Percentiles rank a stretch among this genome's conserved stretches.
These are phyloP conservation scores for Sebastes vulpes DNA, from an alignment of 2,797 vertebrate species.

Conservation along the genomic window DNA sequence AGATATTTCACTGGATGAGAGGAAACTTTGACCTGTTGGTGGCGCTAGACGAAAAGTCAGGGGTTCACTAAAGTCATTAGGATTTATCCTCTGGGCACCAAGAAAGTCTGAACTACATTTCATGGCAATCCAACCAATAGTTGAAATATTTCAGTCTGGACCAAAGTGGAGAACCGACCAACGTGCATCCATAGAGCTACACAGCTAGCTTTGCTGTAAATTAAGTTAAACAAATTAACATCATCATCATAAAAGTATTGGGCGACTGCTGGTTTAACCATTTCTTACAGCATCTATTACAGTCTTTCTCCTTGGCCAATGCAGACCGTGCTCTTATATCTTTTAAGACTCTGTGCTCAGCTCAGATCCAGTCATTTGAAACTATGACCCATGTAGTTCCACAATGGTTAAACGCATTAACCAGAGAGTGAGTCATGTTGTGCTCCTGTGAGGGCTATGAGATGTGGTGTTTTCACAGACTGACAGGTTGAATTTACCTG, in stretches of 20 bases:
- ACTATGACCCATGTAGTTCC: neutral
- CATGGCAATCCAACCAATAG: neutral
- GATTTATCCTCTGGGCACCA: neutral
- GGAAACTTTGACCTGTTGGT: neutral
- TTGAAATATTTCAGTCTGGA: neutral
- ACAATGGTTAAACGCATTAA: neutral
- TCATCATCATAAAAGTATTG: too few relatives aligned
- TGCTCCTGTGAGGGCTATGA: neutral
- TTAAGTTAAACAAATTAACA: too few relatives aligned
- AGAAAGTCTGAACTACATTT: neutral
- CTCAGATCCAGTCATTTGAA: neutral
- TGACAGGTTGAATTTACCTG: neutral
- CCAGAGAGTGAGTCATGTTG: neutral
- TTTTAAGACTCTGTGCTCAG: neutral
- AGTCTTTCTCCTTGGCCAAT: neutral
- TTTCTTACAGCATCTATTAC: neutral
- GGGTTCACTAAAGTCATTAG: neutral
- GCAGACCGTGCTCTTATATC: neutral
- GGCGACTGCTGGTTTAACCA: too few relatives aligned
- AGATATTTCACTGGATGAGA: neutral
- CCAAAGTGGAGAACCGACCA: neutral
- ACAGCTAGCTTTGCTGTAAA: neutral
- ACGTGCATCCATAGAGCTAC: neutral
- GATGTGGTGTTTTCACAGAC: slow-evolving; percentile 7
- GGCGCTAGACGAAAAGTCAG: neutral